Conservation (phyloP, 2,797 vertebrate species). For the Takifugu rubripes region DNA sequence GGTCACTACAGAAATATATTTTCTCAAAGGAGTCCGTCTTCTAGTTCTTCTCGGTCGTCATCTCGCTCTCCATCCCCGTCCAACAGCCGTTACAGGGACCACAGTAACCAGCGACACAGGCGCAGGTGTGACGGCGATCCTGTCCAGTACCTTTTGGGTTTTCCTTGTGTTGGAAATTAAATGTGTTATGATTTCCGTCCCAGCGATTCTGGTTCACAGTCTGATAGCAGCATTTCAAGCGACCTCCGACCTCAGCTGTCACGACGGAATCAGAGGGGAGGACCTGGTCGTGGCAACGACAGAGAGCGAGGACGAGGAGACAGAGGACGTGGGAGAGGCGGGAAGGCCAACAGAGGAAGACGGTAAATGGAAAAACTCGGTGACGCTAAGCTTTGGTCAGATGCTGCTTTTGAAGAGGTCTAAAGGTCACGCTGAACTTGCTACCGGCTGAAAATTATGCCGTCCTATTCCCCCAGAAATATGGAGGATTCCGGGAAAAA, state of each 20-base stretch:
- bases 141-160: background rate
- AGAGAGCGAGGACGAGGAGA: slow-evolving; percentile 78
- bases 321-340: slow-evolving; percentile 84
- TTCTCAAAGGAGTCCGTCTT: slow-evolving; percentile 88
- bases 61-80: slow-evolving; percentile 85
- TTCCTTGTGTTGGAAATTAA: background rate
- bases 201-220: slow-evolving; percentile 88
- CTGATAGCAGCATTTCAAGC: slow-evolving; percentile 85
- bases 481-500: slow-evolving; percentile 79
- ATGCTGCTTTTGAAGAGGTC: background rate
- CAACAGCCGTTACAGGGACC: slow-evolving; percentile 72
- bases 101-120: slow-evolving; percentile 71
- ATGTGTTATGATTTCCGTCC: background rate
- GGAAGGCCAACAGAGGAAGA: slow-evolving; percentile 83
- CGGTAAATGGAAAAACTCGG: slow-evolving; percentile 57
- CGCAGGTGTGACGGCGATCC: slow-evolving; percentile 60
- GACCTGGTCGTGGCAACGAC: slow-evolving; percentile 72
- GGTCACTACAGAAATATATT: slow-evolving; percentile 90
- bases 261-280: slow-evolving; percentile 82
- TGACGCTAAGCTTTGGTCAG: background rate
- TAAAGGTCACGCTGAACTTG: background rate
- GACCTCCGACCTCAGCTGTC: slow-evolving; percentile 81
- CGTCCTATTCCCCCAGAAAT: slow-evolving; percentile 52
- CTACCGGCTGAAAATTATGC: slow-evolving; percentile 1
- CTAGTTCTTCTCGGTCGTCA: slow-evolving; percentile 83